Conservation (phyloP, 2,888 invertebrate genomes). For the Anticlea derivata region DNA sequence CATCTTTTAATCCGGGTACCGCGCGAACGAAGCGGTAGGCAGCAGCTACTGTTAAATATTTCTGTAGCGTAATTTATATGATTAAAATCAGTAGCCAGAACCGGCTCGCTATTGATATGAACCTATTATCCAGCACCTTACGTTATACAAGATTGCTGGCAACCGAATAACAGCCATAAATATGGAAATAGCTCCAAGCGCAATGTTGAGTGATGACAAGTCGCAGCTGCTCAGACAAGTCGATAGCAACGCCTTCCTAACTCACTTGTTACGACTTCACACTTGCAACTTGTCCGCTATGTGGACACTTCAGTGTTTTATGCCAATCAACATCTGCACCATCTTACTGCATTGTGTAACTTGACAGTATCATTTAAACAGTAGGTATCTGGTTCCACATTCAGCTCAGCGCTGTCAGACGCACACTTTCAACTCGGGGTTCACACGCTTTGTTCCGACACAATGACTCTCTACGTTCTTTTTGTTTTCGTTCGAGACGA, state of each 20-base stretch:
- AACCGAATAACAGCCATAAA: slow-evolving; percentile 31
- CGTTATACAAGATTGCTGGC: slow-evolving; percentile 18
- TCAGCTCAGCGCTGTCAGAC: slow-evolving; percentile 55
- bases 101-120: slow-evolving; percentile 15
- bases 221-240: slow-evolving; percentile 30
- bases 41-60: too few species aligned
- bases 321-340: slow-evolving; percentile 49
- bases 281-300: slow-evolving; percentile 36
- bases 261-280: slow-evolving; percentile 38
- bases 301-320: slow-evolving; percentile 41
- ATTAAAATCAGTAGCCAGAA: slow-evolving; percentile 7
- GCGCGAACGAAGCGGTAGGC: too few species aligned
- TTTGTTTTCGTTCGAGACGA: slow-evolving; percentile 81
- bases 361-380: slow-evolving; percentile 47
- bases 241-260: slow-evolving; percentile 39
- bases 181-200: slow-evolving; percentile 32
- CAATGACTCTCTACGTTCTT: slow-evolving; percentile 80
- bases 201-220: slow-evolving; percentile 38
- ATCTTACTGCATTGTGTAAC: slow-evolving; percentile 47
- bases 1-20: too few species aligned
- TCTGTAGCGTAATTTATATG: slow-evolving; percentile 1
- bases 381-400: slow-evolving; percentile 40
- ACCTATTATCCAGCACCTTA: slow-evolving; percentile 20
- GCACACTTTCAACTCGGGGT: slow-evolving; percentile 76
- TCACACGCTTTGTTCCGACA: slow-evolving; percentile 79